Base-by-base conservation (phyloP, 2,888 invertebrate species). In the Torymus auratus region DNA sequence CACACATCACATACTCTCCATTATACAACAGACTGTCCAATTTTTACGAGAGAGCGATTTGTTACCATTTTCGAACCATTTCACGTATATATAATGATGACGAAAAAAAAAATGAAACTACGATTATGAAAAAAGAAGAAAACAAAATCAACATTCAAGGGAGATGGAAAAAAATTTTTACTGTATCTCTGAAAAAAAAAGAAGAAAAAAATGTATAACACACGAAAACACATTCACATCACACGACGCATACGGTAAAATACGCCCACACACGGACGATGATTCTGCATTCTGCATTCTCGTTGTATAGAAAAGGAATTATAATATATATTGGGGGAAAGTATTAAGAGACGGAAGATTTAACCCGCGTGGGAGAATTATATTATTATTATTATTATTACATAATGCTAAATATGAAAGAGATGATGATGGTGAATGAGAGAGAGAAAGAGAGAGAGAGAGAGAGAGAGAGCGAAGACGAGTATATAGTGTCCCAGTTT, bases 251-350 rank as follows among this genome's bases (percentile, higher is more conserved):
- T n/a, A 60, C 15, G 68, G 15, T 23, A 13, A 68, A 4, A 12
- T 23, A 52, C 74, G 20, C 50, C 23, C 13, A 58, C 4, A 61
- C 72, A 62, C 55, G 20, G 20, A n/a, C 52, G 72, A 62, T 55
- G 68, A 72, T 68, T 67, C 50, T 28, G 52, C 60, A 73, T 58
- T 73, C 61, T 50, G 61, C 74, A 41, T 41, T 81, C 74, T 81
- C 20, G 67, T 74, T 81, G 74, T 81, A 75, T 71, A 81, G 74
- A 62, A 78, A 65, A 68, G 28, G 28, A 15, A 52, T 17, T 20
- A 23, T n/a, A 12, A 69, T 68, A 50, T 56, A 64, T 64, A 69
- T 73, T 14, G n/a, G 56, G 17, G 56, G 11, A 50, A 17, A n/a
- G 12, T 64, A 23, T 3, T 13, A n/a, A 41, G n/a, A 56, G n/a